Conservation (phyloP, 2,113 vertebrate genomes). For the Hiodon alosoides region DNA sequence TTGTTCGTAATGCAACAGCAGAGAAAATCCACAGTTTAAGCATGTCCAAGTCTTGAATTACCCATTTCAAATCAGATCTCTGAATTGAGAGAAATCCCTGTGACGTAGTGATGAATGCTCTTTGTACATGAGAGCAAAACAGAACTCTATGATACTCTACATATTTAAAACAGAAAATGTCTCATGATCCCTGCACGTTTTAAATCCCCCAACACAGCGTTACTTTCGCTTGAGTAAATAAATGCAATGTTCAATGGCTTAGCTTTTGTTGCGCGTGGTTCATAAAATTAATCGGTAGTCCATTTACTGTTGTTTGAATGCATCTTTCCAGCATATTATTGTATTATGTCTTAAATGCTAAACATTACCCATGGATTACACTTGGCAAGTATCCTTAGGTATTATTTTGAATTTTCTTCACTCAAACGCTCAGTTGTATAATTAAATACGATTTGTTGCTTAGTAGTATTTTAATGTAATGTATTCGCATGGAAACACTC, state of each 20-base stretch:
- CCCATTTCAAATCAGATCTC: conserved; percentile 6
- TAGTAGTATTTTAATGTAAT: conserved; percentile 53
- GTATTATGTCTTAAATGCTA: conserved; percentile 8
- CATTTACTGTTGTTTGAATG: conserved; percentile 5
- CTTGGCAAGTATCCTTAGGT: conserved; percentile 24
- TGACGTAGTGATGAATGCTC: conserved; percentile 5
- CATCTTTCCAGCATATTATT: not conserved
- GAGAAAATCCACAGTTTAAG: not conserved
- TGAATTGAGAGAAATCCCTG: not conserved
- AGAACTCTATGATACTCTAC: conserved; percentile 11
- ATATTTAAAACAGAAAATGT: conserved; percentile 19
- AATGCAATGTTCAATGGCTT: not conserved
- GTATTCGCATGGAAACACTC: conserved; percentile 45
- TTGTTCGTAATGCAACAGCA: not conserved
- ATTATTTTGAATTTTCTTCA: conserved; percentile 19
- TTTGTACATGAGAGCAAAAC: not conserved
- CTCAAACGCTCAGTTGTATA: conserved; percentile 9
- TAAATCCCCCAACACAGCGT: not conserved
- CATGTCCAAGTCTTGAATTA: not conserved
- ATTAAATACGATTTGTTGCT: conserved; percentile 38
- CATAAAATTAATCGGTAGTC: not conserved
- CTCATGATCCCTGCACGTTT: not conserved
- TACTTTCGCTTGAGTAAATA: conserved; percentile 1
- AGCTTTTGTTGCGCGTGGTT: not conserved
- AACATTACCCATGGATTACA: not conserved